phyloP scores from a whole-genome alignment of 2,888 invertebrate genomes.

The Folsomia manolachei region DNA sequence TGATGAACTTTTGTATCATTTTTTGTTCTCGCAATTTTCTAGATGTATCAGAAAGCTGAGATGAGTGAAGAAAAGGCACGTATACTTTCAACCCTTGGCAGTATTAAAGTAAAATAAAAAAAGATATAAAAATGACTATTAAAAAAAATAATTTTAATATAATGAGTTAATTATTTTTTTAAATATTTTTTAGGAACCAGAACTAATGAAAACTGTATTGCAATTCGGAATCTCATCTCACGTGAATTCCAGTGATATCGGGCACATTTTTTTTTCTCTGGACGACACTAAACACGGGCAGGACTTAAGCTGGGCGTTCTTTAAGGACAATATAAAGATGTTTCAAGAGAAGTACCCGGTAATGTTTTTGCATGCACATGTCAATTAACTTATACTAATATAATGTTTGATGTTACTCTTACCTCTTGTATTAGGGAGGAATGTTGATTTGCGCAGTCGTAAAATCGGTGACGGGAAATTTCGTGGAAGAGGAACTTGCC shows the following conservation, averaged over 20 bases:
- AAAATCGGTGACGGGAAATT: slow-evolving; percentile 83
- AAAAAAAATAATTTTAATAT: too few relatives aligned
- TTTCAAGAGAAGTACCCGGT: slow-evolving; percentile 54
- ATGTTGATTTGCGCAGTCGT: slow-evolving; percentile 77
- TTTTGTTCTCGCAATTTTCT: slow-evolving; percentile 20
- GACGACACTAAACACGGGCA: slow-evolving; percentile 66
- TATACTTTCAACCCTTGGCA: slow-evolving; percentile 76
- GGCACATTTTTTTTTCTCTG: slow-evolving; percentile 84
- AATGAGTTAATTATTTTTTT: too few relatives aligned
- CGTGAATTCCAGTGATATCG: slow-evolving; percentile 85
- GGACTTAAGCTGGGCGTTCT: slow-evolving; percentile 84
- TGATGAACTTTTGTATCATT: background rate
- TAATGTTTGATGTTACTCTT: background rate
- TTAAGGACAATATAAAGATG: slow-evolving; percentile 76
- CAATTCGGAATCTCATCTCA: slow-evolving; percentile 82
- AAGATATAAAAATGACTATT: too few relatives aligned
- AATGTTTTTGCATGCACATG: background rate
- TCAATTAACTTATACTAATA: too few relatives aligned
- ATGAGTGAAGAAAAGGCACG: slow-evolving; percentile 91
- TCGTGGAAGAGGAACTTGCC: slow-evolving; percentile 77
- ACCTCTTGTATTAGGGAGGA: slow-evolving; percentile 63
- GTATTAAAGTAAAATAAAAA: too few relatives aligned
- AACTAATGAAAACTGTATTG: slow-evolving; percentile 69
- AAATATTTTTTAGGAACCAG: too few relatives aligned
- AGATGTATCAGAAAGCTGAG: slow-evolving; percentile 76